Conservation (phyloP, 2,888 invertebrate species). For the Tetragonisca angustula region DNA sequence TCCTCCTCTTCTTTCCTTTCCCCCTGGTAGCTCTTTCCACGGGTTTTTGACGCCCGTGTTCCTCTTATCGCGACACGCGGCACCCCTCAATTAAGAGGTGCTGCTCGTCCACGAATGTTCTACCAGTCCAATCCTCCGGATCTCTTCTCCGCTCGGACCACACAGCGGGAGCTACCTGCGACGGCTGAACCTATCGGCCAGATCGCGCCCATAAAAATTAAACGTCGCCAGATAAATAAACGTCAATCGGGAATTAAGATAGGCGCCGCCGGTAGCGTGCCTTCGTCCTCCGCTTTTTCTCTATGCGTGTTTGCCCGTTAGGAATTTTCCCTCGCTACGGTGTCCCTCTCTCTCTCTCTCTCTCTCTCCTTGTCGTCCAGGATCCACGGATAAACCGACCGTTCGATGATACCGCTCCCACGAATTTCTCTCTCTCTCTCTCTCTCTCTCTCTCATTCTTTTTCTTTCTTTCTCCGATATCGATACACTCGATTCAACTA, state of each 20-base stretch:
- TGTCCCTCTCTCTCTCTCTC: background rate
- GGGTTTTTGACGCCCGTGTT: slow-evolving; percentile 78
- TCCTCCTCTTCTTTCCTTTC: slow-evolving; percentile 56
- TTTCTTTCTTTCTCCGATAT: background rate
- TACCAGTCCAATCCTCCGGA: slow-evolving; percentile 60
- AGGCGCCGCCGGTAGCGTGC: slow-evolving; percentile 74
- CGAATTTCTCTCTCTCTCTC: slow-evolving; percentile 17
- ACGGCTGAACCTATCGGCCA: slow-evolving; percentile 76
- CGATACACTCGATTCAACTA: background rate
- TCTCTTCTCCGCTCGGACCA: slow-evolving; percentile 74
- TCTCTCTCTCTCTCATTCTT: background rate
- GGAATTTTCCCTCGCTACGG: slow-evolving; percentile 64
- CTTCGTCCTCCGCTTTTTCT: slow-evolving; percentile 37
- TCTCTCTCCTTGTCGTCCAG: background rate
- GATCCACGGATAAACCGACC: background rate
- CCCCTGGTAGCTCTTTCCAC: slow-evolving; percentile 70
- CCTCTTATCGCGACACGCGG: slow-evolving; percentile 77
- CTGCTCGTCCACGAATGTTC: slow-evolving; percentile 73
- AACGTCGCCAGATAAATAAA: slow-evolving; percentile 83
- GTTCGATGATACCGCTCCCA: slow-evolving; percentile 26
- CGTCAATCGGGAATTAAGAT: slow-evolving; percentile 83
- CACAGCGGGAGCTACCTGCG: slow-evolving; percentile 81
- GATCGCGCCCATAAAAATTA: slow-evolving; percentile 83
- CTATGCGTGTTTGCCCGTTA: slow-evolving; percentile 53
- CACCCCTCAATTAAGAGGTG: slow-evolving; percentile 79